Conservation (phyloP, 2,113 vertebrate genomes). For the Platanista minor region DNA sequence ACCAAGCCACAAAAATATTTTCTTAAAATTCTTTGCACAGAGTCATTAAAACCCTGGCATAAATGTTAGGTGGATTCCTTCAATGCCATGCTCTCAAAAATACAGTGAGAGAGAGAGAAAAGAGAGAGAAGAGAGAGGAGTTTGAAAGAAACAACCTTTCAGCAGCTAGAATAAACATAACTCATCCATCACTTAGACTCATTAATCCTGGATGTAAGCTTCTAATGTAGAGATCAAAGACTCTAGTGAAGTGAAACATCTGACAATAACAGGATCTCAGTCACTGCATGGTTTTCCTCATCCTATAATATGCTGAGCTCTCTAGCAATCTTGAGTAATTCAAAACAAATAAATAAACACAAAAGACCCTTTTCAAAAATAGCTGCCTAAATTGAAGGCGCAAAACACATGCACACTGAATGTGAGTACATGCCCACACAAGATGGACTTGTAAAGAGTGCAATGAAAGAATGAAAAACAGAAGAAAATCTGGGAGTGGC, state of each 20-base stretch:
- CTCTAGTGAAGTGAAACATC: background rate
- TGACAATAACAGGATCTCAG: background rate
- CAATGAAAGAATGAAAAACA: background rate
- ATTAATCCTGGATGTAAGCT: background rate
- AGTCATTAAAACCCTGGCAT: conserved; percentile 40
- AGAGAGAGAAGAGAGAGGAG: background rate
- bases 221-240: background rate
- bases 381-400: conserved; percentile 41
- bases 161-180: background rate
- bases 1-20: conserved; percentile 28
- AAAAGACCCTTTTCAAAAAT: conserved; percentile 47
- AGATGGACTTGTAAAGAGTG: background rate
- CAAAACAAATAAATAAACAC: conserved; percentile 12
- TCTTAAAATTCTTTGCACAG: conserved; percentile 49
- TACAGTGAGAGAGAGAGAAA: background rate
- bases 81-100: background rate
- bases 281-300: background rate
- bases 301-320: background rate
- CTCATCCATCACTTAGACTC: background rate
- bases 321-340: background rate
- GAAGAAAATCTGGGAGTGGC: background rate
- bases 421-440: conserved; percentile 40
- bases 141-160: background rate
- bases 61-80: background rate
- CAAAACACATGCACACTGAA: conserved; percentile 24